phyloP scores from a whole-genome alignment of 2,888 invertebrate genomes.

The Aphidoletes aphidimyza region DNA sequence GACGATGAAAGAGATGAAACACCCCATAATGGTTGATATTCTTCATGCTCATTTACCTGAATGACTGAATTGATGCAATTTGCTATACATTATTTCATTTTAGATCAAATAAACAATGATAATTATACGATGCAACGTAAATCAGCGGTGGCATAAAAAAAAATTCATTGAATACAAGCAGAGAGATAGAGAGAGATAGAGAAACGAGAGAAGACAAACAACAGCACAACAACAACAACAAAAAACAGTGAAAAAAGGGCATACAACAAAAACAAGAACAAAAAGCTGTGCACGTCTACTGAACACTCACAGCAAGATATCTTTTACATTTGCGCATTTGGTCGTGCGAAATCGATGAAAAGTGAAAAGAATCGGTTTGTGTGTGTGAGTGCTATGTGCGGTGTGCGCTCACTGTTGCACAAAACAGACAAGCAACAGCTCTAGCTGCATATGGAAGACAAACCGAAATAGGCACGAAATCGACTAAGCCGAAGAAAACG shows the following conservation, averaged over 20 bases:
- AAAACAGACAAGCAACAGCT: neutral
- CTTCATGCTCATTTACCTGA: constrained; percentile 37
- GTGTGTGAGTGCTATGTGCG: too few relatives aligned
- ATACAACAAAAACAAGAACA: neutral
- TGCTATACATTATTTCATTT: constrained; percentile 32
- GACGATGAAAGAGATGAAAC: neutral
- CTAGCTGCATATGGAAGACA: constrained; percentile 14
- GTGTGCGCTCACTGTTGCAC: constrained; percentile 44
- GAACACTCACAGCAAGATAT: neutral
- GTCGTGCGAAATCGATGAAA: constrained; percentile 40
- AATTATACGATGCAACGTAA: constrained; percentile 20
- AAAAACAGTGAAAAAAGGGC: neutral
- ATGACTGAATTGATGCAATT: constrained; percentile 50
- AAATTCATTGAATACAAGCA: neutral
- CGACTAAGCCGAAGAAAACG: neutral
- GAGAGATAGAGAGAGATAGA: too few relatives aligned
- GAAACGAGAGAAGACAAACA: too few relatives aligned
- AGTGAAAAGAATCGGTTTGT: constrained; percentile 27
- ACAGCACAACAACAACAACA: too few relatives aligned
- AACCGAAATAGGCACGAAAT: constrained; percentile 10
- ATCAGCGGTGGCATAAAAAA: neutral
- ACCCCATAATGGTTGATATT: neutral
- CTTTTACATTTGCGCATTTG: constrained; percentile 36
- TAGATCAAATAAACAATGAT: constrained; percentile 53
- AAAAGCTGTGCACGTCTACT: neutral